These are phyloP conservation scores for Drosophila nigromelanica DNA, from an alignment of 1,140 invertebrate species.

Conservation along the genomic window DNA sequence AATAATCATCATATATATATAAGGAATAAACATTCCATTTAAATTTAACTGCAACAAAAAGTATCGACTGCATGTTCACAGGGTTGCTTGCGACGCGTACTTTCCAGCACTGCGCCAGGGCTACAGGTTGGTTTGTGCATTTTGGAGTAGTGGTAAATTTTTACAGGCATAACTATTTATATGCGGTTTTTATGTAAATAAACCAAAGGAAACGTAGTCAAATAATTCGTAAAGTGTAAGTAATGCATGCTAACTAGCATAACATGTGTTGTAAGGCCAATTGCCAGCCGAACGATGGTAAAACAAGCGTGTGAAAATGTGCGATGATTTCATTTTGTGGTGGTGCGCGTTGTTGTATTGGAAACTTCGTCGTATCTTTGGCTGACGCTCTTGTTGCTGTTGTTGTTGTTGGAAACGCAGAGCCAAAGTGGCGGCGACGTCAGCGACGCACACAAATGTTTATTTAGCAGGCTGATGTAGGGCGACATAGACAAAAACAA, in stretches of 20 bases:
- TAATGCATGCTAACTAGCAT: conserved; percentile 17
- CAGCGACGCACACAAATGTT: conserved; percentile 45
- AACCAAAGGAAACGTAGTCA: conserved; percentile 66
- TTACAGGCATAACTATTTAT: conserved; percentile 72
- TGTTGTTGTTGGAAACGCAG: conserved; percentile 34
- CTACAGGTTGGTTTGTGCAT: conserved; percentile 68
- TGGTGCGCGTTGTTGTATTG: conserved; percentile 74
- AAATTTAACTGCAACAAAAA: conserved; percentile 50
- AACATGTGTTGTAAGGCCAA: background rate
- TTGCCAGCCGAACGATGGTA: background rate
- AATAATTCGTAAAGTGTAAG: conserved; percentile 72
- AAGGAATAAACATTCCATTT: conserved; percentile 33
- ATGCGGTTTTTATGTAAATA: conserved; percentile 77
- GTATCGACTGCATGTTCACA: conserved; percentile 12
- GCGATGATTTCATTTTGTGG: conserved; percentile 74
- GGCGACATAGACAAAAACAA: conserved; percentile 39
- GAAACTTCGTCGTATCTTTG: conserved; percentile 79
- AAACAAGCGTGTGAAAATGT: conserved; percentile 48
- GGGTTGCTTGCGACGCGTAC: conserved; percentile 10
- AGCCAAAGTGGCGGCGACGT: conserved; percentile 45
- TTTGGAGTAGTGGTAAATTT: conserved; percentile 77
- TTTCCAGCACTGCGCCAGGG: conserved; percentile 51
- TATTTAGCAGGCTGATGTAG: conserved; percentile 55
- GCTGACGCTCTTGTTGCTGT: conserved; percentile 49
- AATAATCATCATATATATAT: conserved; percentile 1